Conservation (phyloP, 1,140 invertebrate genomes). For the Forficula auricularia region DNA sequence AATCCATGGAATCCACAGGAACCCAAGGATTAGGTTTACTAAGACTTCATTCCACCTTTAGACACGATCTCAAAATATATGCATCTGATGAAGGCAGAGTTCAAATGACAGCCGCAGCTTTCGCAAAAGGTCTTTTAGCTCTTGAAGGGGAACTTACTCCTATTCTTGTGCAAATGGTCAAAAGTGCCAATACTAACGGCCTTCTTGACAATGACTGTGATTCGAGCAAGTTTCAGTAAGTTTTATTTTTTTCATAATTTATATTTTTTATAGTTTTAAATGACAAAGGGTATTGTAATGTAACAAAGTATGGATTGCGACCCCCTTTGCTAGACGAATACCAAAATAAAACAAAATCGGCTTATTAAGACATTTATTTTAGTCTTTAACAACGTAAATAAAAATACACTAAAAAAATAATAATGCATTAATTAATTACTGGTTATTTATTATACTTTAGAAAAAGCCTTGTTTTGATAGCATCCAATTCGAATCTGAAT, state of each 20-base stretch:
- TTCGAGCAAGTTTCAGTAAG: conserved; percentile 88
- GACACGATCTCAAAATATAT: conserved; percentile 98
- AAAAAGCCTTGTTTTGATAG: no score
- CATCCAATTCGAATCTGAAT: no score
- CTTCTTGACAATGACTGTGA: conserved; percentile 94
- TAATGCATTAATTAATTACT: no score
- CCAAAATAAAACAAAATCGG: no score
- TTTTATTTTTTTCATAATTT: conserved; percentile 14
- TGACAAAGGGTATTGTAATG: no score
- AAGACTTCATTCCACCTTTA: conserved; percentile 90
- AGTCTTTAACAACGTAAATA: no score
- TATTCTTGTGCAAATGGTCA: conserved; percentile 99
- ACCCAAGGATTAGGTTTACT: conserved; percentile 83
- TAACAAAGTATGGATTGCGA: no score
- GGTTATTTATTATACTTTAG: no score
- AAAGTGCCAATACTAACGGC: conserved; percentile 97
- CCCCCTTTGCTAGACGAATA: no score
- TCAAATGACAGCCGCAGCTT: conserved; percentile 98
- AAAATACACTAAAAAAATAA: no score
- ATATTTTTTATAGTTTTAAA: not conserved
- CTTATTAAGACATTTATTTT: no score
- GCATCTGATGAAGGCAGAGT: conserved; percentile 97
- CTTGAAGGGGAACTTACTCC: conserved; percentile 96
- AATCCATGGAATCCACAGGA: conserved; percentile 48
- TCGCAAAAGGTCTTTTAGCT: conserved; percentile 92